Evolutionary conservation across 2,888 invertebrate species (phyloP), one percentile per base, ranked within the genome.

Genomic region (Synanthedon tipuliformis): DNA sequence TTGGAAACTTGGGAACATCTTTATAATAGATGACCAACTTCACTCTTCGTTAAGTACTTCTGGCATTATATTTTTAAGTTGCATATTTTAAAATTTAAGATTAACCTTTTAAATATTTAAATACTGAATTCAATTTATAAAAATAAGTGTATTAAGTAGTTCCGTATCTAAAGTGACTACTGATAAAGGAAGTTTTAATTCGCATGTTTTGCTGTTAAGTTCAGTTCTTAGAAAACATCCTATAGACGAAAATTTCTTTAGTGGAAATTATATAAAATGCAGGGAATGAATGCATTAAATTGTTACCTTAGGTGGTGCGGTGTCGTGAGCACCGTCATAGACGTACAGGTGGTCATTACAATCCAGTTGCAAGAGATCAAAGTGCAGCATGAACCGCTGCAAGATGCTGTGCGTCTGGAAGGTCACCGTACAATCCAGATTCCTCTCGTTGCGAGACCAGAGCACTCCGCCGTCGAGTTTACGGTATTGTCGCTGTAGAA

Each of bases 331-430:
- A 3, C 96, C 96, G 82, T 97, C 97, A 76, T 95, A 97, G 73
- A 97, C 94, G 71, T 93, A 94, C 53, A 97, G 92, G 81, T 96
- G 96, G 83, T 97, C 97, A 77, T 96, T 96, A 88, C 97, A 97
- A 86, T 97, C 97, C 59, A 97, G 89, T 79, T 95, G 95, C 67
- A 97, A 90, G 79, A 94, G 91, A 76, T 97, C 96, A 83, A 97
- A 97, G 71, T 96, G 92, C 69, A 97, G 90, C 95, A 97, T 96
- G 83, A 97, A 97, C 66, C 95, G 90, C 88, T 97, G 97, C 69
- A 96, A 89, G 68, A 97, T 95, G 76, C 96, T 95, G 87, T 96
- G 96, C 63, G 97, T 97, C 88, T 96, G 96, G 86, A 96, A 97
- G 58, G 96, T 97, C 77, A 96, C 94, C 68, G 94, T 92, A 89